These are phyloP conservation scores for Notarius quadriscutis DNA, from an alignment of 2,113 vertebrate genomes.

Conservation along the genomic window DNA sequence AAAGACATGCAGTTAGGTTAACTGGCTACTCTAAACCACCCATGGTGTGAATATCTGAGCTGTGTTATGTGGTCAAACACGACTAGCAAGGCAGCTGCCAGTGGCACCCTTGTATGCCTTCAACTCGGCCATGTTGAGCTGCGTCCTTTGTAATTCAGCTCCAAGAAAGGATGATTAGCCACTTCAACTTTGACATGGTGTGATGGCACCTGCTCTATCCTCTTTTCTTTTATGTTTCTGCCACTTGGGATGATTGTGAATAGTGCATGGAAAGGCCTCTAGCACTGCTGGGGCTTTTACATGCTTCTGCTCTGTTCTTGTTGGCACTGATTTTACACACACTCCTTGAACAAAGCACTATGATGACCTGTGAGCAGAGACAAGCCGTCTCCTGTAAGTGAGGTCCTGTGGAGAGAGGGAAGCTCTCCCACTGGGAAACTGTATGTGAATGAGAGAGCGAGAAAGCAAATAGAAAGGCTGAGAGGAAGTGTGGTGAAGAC, in stretches of 20 bases:
- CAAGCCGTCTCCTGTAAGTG: conserved; percentile 33
- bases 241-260: conserved; percentile 24
- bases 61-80: too few relatives aligned
- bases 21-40: too few relatives aligned
- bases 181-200: background rate
- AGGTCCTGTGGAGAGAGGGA: conserved; percentile 28
- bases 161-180: too few relatives aligned
- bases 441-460: conserved; percentile 7
- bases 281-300: conserved; percentile 15
- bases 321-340: conserved; percentile 32
- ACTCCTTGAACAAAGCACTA: conserved; percentile 8
- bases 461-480: conserved; percentile 30
- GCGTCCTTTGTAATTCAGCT: too few relatives aligned
- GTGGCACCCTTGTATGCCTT: too few relatives aligned
- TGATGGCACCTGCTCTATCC: background rate
- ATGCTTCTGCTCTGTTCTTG: conserved; percentile 16
- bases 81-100: too few relatives aligned
- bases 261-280: conserved; percentile 35
- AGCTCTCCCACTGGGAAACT: conserved; percentile 25
- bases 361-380: conserved; percentile 11
- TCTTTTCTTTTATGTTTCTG: background rate
- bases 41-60: too few relatives aligned
- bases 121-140: too few relatives aligned
- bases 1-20: too few relatives aligned
- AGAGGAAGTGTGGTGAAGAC: conserved; percentile 27